phyloP scores from a whole-genome alignment of 1,140 invertebrate genomes.

The Caenorhabditis latens region DNA sequence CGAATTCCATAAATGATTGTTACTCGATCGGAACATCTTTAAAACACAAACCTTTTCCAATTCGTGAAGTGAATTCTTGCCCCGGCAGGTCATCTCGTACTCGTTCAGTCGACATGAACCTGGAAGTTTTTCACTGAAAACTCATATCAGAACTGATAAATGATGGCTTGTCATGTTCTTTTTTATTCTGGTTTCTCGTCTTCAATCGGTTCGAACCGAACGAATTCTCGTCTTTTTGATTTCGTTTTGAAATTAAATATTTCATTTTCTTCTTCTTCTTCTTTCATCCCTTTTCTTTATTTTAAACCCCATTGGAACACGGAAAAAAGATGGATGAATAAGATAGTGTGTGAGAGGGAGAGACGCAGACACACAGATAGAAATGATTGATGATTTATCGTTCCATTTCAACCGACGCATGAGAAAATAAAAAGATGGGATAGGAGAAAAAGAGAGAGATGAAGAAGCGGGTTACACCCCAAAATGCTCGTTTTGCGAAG shows the following conservation, averaged over 20 bases:
- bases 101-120: background rate
- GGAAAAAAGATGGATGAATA: background rate
- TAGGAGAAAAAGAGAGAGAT: background rate
- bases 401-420: background rate
- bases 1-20: too few relatives aligned
- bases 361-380: background rate
- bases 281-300: background rate
- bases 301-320: background rate
- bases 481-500: too few relatives aligned
- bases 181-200: background rate
- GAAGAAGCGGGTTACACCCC: background rate
- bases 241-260: background rate
- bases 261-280: background rate
- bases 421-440: background rate
- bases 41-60: background rate
- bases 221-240: background rate
- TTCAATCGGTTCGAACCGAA: too few relatives aligned
- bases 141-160: background rate
- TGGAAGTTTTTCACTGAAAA: background rate
- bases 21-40: too few relatives aligned
- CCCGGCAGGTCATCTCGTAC: slow-evolving; percentile 4
- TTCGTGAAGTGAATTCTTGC: background rate
- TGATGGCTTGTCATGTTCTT: background rate
- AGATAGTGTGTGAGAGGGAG: background rate
- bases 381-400: slow-evolving; percentile 44